A percentile compares a stretch with the other conserved stretches of the same genome.
Evolutionary conservation across 1,140 invertebrate species (phyloP).

Genomic region (Microvelia longipes): DNA sequence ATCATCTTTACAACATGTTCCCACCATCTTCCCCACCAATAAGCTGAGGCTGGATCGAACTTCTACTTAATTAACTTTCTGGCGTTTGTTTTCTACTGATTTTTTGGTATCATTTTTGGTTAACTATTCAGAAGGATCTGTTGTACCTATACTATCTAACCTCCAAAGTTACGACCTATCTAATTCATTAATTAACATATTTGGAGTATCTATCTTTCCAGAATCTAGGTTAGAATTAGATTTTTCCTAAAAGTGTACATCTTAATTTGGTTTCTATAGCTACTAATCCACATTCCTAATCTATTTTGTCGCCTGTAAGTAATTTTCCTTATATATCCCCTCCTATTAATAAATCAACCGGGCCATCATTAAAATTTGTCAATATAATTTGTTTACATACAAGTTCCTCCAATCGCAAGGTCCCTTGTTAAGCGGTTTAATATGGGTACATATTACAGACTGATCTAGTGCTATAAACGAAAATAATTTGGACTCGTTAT

Average conservation of each 20-base stretch:
- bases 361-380: neutral
- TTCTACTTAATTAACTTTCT: neutral
- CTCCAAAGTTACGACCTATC: neutral
- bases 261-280: neutral
- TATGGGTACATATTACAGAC: neutral
- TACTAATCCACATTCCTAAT: neutral
- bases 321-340: neutral
- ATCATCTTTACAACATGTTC: no score
- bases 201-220: neutral
- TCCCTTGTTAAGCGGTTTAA: neutral
- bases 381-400: neutral
- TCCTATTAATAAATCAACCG: neutral
- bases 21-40: no score
- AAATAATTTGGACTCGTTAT: neutral
- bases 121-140: no score
- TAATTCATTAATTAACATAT: neutral
- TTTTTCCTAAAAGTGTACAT: neutral
- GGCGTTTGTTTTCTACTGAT: neutral
- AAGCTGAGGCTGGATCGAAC: no score
- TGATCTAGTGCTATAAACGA: neutral
- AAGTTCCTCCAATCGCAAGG: neutral
- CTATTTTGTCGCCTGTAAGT: neutral
- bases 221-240: neutral
- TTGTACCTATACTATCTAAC: no score
- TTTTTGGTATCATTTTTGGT: neutral